Evolutionary conservation across 2,113 vertebrate genomes (phyloP).

Genomic region (Barnardius zonarius): DNA sequence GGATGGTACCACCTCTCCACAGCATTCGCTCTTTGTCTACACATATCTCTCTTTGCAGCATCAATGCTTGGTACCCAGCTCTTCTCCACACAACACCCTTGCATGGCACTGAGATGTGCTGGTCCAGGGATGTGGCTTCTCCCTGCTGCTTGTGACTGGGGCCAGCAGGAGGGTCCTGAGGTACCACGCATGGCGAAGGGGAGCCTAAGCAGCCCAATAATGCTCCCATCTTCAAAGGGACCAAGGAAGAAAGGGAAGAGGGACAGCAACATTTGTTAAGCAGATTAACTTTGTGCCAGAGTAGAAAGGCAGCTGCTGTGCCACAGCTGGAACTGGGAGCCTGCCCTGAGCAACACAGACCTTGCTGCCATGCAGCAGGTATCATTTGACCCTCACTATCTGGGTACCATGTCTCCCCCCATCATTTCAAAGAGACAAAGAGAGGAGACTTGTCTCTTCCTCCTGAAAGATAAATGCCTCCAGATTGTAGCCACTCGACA

Average conservation of each 20-base stretch:
- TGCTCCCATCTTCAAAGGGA: not conserved
- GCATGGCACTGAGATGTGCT: not conserved
- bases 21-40: not conserved
- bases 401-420: not conserved
- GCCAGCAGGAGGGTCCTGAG: not conserved
- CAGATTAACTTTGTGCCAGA: not conserved
- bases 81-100: not conserved
- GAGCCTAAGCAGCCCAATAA: not conserved
- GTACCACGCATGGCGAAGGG: rapidly evolving
- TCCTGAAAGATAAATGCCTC: constrained; percentile 48
- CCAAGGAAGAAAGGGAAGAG: not conserved
- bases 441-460: constrained; percentile 1
- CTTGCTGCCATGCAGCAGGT: not conserved
- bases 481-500: constrained; percentile 47
- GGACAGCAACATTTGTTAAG: not conserved
- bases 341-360: not conserved
- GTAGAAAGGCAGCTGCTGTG: not conserved
- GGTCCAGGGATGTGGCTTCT: not conserved
- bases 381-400: not conserved
- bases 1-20: not conserved
- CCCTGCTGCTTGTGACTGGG: rapidly evolving
- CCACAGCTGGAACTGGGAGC: not conserved
- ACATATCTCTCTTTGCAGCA: too few species aligned
- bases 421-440: constrained; percentile 3
- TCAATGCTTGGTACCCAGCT: not conserved